phyloP scores from a whole-genome alignment of 2,888 invertebrate species.

The Drosophila pseudotalamancana region DNA sequence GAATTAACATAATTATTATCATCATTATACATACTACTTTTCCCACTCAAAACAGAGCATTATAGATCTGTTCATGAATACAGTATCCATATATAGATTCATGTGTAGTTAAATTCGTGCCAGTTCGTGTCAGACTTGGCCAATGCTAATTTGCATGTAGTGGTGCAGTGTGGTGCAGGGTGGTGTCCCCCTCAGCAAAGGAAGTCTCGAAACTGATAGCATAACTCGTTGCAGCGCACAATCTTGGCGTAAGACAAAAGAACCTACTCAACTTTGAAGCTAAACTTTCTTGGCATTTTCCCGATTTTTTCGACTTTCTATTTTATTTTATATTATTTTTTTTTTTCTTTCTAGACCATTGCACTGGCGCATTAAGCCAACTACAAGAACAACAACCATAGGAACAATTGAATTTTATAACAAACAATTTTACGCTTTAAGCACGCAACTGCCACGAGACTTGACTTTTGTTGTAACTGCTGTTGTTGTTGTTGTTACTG shows the following conservation, averaged over 20 bases:
- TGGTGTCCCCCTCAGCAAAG: background rate
- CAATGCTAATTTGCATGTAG: conserved; percentile 24
- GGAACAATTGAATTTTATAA: conserved; percentile 74
- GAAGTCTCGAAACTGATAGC: conserved; percentile 37
- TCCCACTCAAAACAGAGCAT: background rate
- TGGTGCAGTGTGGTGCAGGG: background rate
- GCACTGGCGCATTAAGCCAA: conserved; percentile 56
- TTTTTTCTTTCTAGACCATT: conserved; percentile 47
- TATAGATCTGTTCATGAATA: background rate
- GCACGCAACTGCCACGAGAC: conserved; percentile 58
- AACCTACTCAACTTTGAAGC: conserved; percentile 39
- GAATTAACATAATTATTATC: background rate
- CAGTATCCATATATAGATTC: background rate
- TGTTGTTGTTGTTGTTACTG: conserved; percentile 34
- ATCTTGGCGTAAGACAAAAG: conserved; percentile 47
- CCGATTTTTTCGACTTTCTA: background rate
- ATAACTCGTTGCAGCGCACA: conserved; percentile 34
- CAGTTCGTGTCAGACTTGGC: background rate
- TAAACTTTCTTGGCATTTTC: conserved; percentile 56
- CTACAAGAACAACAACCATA: conserved; percentile 29
- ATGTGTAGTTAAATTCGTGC: conserved; percentile 1
- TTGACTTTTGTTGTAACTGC: conserved; percentile 50
- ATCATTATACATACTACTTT: background rate
- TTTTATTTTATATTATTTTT: background rate
- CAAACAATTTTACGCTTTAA: conserved; percentile 79